Percentiles rank a stretch among this genome's conserved stretches.
phyloP scores from a whole-genome alignment of 2,113 vertebrate genomes.

The Morone saxatilis region DNA sequence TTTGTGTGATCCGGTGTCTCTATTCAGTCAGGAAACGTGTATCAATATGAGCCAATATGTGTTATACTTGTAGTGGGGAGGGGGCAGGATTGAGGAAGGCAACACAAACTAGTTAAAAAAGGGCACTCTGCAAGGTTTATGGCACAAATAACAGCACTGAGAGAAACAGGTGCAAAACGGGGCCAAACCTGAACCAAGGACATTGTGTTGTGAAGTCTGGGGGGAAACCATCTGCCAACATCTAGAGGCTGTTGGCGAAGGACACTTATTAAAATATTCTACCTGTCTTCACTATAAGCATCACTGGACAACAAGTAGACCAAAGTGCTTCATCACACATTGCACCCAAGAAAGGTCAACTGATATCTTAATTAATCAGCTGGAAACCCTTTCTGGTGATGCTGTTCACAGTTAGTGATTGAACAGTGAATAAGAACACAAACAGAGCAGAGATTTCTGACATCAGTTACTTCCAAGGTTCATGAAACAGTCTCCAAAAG shows the following conservation, averaged over 20 bases:
- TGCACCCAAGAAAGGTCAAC: neutral
- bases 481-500: neutral
- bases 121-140: conserved; percentile 74
- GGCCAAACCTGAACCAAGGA: conserved; percentile 42
- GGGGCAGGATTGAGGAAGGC: conserved; percentile 57
- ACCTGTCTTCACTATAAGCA: conserved; percentile 14
- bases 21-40: conserved; percentile 41
- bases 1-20: conserved; percentile 30
- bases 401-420: neutral
- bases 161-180: conserved; percentile 49
- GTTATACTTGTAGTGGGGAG: conserved; percentile 14
- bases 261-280: conserved; percentile 58
- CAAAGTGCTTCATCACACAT: conserved; percentile 5
- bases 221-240: conserved; percentile 39
- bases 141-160: conserved; percentile 76
- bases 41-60: conserved; percentile 30
- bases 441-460: neutral
- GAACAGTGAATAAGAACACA: neutral
- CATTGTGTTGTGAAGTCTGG: conserved; percentile 2
- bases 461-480: neutral
- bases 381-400: conserved; percentile 12
- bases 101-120: conserved; percentile 58
- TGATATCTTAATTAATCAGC: neutral
- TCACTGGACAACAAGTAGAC: neutral
- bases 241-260: conserved; percentile 44